phyloP scores from a whole-genome alignment of 2,797 vertebrate genomes.

The Macropodus opercularis region DNA sequence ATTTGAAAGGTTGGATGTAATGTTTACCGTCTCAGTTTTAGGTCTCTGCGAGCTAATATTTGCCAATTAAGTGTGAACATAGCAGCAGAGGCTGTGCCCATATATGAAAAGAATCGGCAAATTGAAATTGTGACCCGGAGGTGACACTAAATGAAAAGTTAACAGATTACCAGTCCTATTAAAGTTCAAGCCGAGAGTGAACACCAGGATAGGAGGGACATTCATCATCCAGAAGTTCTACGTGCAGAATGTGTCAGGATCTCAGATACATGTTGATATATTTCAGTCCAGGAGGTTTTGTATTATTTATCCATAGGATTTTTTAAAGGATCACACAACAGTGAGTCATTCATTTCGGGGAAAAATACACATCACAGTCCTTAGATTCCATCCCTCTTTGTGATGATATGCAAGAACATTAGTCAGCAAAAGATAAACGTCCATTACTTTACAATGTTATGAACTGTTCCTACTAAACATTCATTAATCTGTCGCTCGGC shows the following conservation, averaged over 20 bases:
- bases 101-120: neutral
- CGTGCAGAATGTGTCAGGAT: neutral
- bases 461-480: slow-evolving; percentile 33
- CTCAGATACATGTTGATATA: too few relatives aligned
- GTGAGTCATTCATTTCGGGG: too few relatives aligned
- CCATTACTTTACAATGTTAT: slow-evolving; percentile 25
- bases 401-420: neutral
- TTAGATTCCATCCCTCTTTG: neutral
- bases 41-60: too few relatives aligned
- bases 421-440: slow-evolving; percentile 9
- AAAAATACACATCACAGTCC: neutral
- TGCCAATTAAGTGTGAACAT: too few relatives aligned
- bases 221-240: neutral
- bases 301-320: too few relatives aligned
- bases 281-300: too few relatives aligned
- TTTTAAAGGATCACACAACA: too few relatives aligned
- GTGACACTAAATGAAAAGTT: neutral
- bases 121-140: too few relatives aligned
- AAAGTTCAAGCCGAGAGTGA: neutral
- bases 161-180: neutral
- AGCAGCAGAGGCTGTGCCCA: too few relatives aligned
- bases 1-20: neutral
- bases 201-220: neutral
- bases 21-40: neutral
- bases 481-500: slow-evolving; percentile 30